Conservation (phyloP, 2,888 invertebrate genomes). For the Heteromurus nitidus region DNA sequence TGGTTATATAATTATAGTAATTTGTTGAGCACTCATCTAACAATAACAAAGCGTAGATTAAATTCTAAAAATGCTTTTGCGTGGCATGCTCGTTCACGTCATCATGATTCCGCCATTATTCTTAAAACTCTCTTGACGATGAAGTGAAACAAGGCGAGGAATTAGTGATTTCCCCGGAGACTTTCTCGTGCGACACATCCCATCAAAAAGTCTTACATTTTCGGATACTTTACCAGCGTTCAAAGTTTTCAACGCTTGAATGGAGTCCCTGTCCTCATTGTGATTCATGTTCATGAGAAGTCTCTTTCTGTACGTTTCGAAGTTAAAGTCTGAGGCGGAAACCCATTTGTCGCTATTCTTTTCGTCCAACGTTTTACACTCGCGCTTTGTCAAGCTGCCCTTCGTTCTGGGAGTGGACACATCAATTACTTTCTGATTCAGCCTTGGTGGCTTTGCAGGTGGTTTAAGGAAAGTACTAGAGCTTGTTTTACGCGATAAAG, state of each 20-base stretch:
- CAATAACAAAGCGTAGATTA: too few species aligned
- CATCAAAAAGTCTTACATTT: conserved; percentile 86
- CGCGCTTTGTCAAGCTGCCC: conserved; percentile 1
- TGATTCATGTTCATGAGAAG: conserved; percentile 22
- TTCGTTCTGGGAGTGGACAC: conserved; percentile 22
- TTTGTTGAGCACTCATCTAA: too few species aligned
- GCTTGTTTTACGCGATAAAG: conserved; percentile 20
- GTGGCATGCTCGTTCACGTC: too few species aligned
- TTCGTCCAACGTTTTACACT: background rate
- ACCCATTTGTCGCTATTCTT: conserved; percentile 21
- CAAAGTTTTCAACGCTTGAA: conserved; percentile 66
- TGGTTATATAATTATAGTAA: too few species aligned
- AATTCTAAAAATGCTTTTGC: too few species aligned
- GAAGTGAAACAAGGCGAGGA: conserved; percentile 65
- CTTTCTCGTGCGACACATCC: conserved; percentile 74
- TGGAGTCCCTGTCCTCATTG: conserved; percentile 65
- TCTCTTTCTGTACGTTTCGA: conserved; percentile 15
- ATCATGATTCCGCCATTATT: too few species aligned
- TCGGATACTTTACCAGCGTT: conserved; percentile 89
- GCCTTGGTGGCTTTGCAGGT: background rate
- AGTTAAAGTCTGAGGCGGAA: conserved; percentile 35
- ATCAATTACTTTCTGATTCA: background rate
- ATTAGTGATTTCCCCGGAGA: conserved; percentile 64
- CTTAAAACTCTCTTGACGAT: conserved; percentile 33
- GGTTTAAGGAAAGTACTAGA: conserved; percentile 31